phyloP scores from a whole-genome alignment of 2,888 invertebrate genomes.

The Trichogramma evanescens region DNA sequence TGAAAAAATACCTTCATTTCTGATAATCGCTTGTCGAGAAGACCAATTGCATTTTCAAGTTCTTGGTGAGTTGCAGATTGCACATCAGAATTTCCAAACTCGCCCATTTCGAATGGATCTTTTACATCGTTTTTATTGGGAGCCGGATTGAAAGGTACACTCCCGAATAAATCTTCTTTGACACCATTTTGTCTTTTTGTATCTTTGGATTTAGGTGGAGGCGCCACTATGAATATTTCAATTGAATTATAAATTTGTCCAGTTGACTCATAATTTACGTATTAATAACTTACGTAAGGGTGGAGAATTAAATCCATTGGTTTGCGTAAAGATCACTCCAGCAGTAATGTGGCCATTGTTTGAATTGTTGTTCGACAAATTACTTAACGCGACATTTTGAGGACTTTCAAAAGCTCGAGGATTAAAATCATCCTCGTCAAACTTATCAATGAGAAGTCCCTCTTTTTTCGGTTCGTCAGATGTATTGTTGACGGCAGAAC shows the following conservation, averaged over 20 bases:
- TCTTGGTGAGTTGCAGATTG: slow-evolving; percentile 53
- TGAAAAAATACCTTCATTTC: slow-evolving; percentile 70
- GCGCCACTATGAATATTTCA: slow-evolving; percentile 63
- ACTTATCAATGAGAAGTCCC: slow-evolving; percentile 68
- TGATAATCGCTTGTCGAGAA: slow-evolving; percentile 72
- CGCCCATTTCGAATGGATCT: slow-evolving; percentile 83
- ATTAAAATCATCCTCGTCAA: slow-evolving; percentile 76
- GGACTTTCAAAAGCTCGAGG: slow-evolving; percentile 75
- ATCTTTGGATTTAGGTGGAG: slow-evolving; percentile 70
- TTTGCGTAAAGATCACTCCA: slow-evolving; percentile 48
- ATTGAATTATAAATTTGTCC: background rate
- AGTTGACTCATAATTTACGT: background rate
- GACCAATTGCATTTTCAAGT: slow-evolving; percentile 68
- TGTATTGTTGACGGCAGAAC: slow-evolving; percentile 49
- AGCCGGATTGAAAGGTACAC: slow-evolving; percentile 63
- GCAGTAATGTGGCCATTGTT: slow-evolving; percentile 45
- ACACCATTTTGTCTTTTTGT: slow-evolving; percentile 46
- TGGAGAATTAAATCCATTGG: slow-evolving; percentile 52
- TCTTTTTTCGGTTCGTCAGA: slow-evolving; percentile 72
- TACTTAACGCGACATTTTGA: slow-evolving; percentile 38
- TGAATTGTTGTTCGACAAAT: slow-evolving; percentile 26
- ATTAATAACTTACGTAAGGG: slow-evolving; percentile 59
- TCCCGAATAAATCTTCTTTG: slow-evolving; percentile 73
- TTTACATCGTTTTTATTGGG: slow-evolving; percentile 48
- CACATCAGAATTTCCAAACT: slow-evolving; percentile 51